Conservation (phyloP, 2,888 invertebrate genomes). For the Alentia gelatinosa region DNA sequence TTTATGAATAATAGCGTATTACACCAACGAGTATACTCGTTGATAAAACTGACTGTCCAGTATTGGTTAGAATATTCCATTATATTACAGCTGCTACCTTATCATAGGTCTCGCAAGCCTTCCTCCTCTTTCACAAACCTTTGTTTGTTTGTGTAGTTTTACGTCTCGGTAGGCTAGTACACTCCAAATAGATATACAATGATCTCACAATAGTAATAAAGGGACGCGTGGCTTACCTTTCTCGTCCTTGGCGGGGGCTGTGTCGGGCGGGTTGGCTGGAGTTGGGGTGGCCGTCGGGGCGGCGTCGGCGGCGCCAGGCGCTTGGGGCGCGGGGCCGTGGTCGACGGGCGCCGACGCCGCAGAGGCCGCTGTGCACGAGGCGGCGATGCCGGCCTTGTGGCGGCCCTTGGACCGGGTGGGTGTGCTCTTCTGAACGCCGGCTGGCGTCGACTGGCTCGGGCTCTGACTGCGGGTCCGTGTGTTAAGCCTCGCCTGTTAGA, state of each 20-base stretch:
- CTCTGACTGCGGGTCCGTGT: constrained; percentile 19
- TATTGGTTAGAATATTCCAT: no score
- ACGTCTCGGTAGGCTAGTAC: no score
- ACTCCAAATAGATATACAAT: no score
- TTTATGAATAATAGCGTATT: no score
- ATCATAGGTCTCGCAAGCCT: no score
- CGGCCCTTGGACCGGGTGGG: constrained; percentile 12
- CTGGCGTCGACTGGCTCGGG: constrained; percentile 38
- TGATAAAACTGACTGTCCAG: no score
- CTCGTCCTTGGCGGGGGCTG: constrained; percentile 28
- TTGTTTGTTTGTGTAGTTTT: no score
- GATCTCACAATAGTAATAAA: no score
- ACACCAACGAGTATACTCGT: no score
- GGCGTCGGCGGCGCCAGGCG: neutral
- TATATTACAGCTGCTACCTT: no score
- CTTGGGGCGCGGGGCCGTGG: neutral
- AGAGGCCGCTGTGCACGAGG: neutral
- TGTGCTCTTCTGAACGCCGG: neutral
- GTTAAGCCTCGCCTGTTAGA: constrained; percentile 2
- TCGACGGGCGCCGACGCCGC: neutral
- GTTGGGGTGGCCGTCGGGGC: neutral
- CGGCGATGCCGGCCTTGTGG: neutral
- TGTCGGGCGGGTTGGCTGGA: constrained; percentile 32
- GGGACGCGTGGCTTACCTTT: constrained; percentile 32
- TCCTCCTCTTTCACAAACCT: no score